These are phyloP conservation scores for Rana temporaria DNA, from an alignment of 2,113 vertebrate species.

Conservation along the genomic window DNA sequence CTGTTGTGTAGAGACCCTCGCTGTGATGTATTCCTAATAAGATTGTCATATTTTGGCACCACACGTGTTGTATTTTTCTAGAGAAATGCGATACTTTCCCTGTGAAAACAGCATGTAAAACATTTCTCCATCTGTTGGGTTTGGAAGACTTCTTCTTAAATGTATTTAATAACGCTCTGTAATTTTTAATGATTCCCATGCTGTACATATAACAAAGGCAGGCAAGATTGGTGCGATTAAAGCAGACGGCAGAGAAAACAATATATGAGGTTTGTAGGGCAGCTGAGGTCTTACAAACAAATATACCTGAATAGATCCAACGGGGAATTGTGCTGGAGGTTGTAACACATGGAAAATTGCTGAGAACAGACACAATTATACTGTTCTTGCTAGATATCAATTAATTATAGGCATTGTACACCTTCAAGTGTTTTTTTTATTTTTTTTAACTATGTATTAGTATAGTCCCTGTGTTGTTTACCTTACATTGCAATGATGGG, in stretches of 20 bases:
- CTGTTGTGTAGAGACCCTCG: too few species aligned
- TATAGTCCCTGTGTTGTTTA: too few species aligned
- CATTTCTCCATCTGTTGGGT: not conserved
- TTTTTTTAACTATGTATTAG: too few species aligned
- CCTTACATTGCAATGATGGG: too few species aligned
- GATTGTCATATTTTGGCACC: not conserved
- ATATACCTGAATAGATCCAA: not conserved
- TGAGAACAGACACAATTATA: not conserved
- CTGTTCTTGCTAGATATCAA: too few species aligned
- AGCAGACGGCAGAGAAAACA: not conserved
- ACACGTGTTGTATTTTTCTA: not conserved
- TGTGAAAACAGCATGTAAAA: not conserved
- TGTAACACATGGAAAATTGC: not conserved
- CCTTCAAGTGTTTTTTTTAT: too few species aligned
- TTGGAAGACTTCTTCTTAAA: not conserved
- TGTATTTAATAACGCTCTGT: not conserved
- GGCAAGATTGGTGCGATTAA: not conserved
- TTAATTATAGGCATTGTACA: too few species aligned
- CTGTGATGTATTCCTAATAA: not conserved
- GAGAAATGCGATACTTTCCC: not conserved
- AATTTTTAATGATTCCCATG: not conserved
- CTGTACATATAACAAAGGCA: conserved; percentile 14
- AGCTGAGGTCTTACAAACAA: not conserved
- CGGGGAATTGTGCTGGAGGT: not conserved
- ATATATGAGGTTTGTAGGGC: not conserved